Percentiles rank a stretch among this genome's conserved stretches.
Evolutionary conservation across 2,113 vertebrate genomes (phyloP).

Genomic region (Malurus elegans): DNA sequence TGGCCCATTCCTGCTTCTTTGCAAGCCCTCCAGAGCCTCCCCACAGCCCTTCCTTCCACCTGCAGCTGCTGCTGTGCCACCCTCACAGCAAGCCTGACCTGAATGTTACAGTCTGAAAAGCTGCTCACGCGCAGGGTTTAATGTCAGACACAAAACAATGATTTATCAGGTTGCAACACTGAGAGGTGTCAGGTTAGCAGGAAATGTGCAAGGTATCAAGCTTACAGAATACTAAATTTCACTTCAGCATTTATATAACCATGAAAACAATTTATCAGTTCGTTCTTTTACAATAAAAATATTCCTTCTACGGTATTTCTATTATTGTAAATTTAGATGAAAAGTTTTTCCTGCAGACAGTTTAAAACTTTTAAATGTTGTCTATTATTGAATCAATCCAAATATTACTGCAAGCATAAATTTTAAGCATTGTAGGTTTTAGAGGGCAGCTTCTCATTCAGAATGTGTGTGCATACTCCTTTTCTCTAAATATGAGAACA

Average conservation of each 20-base stretch:
- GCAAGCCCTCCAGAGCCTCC: background rate
- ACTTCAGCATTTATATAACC: background rate
- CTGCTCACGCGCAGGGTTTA: background rate
- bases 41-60: background rate
- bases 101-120: background rate
- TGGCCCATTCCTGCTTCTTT: background rate
- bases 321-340: background rate
- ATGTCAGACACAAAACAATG: background rate
- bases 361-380: background rate
- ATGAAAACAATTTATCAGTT: background rate
- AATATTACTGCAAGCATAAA: background rate
- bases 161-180: background rate
- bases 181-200: background rate
- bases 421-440: background rate
- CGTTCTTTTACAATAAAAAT: background rate
- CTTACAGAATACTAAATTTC: background rate
- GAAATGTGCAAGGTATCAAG: background rate
- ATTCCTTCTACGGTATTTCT: background rate
- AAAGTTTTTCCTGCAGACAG: background rate
- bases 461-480: background rate
- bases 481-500: background rate
- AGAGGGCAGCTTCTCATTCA: background rate
- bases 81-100: background rate
- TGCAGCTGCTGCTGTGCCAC: accelerated
- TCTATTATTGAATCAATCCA: background rate